Evolutionary conservation across 37 sponge, comb jelly and placozoan species (phyloP).

Genomic region (Halisarca cf. caerulea): DNA sequence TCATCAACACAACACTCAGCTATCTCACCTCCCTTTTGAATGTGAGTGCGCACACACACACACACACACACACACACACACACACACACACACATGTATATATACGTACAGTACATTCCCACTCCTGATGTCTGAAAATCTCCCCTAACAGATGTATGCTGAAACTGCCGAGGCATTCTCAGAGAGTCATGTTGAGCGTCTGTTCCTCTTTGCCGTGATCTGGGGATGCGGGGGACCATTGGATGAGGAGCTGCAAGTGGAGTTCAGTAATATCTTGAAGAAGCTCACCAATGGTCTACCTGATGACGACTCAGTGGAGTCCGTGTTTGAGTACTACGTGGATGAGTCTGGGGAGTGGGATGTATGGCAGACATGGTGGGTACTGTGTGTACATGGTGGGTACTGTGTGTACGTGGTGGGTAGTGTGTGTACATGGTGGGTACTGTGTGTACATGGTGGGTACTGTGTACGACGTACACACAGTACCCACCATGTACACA

Average conservation of each 20-base stretch:
- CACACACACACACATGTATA: too few relatives aligned
- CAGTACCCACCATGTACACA: too few relatives aligned
- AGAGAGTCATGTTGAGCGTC: constrained; percentile 79
- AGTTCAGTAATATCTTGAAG: constrained; percentile 76
- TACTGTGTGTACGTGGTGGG: too few relatives aligned
- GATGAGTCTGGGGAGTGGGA: constrained; percentile 97
- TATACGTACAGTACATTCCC: neutral
- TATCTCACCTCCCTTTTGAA: constrained; percentile 81
- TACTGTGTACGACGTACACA: too few relatives aligned
- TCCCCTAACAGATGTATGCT: constrained; percentile 48
- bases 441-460: neutral
- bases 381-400: too few relatives aligned
- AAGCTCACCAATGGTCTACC: constrained; percentile 80
- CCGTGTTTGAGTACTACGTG: constrained; percentile 94
- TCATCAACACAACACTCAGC: constrained; percentile 70
- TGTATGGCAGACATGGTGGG: constrained; percentile 80
- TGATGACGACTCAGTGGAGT: constrained; percentile 81
- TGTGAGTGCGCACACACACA: constrained; percentile 31
- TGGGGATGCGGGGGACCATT: constrained; percentile 90
- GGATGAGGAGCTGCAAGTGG: constrained; percentile 39
- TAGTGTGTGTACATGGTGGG: too few relatives aligned
- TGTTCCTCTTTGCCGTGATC: constrained; percentile 80
- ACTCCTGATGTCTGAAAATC: neutral
- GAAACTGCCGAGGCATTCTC: constrained; percentile 86
- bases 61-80: too few relatives aligned